A percentile compares a stretch with the other conserved stretches of the same genome.
phyloP scores from a whole-genome alignment of 2,888 invertebrate genomes.

The Apodemia duryi region DNA sequence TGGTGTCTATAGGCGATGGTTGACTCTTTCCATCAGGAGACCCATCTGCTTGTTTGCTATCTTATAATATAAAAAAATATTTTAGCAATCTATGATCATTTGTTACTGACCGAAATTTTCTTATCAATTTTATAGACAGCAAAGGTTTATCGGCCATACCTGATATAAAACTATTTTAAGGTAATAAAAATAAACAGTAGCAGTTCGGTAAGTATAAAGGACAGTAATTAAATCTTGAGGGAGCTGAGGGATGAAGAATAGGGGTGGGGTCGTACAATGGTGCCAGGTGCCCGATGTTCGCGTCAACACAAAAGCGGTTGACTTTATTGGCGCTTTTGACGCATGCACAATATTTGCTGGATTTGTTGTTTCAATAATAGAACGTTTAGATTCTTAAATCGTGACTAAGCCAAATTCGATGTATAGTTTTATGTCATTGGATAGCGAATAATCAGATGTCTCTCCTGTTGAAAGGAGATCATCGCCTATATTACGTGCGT shows the following conservation, averaged over 20 bases:
- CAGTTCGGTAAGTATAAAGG: conserved; percentile 24
- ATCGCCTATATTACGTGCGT: no score
- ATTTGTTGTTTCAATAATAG: background rate
- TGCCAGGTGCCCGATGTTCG: conserved; percentile 28
- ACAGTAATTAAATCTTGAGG: conserved; percentile 34
- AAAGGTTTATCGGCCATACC: background rate
- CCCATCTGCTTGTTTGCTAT: no score
- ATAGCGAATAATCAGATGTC: no score
- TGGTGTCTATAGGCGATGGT: no score
- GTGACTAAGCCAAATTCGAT: no score
- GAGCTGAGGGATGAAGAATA: conserved; percentile 20
- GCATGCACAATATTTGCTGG: conserved; percentile 25
- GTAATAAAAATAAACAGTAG: conserved; percentile 27
- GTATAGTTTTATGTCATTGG: no score
- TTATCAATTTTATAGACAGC: background rate
- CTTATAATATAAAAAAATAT: no score
- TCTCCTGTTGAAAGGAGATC: no score
- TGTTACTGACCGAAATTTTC: no score
- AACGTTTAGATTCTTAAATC: no score
- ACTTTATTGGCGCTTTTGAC: conserved; percentile 26
- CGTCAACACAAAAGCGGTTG: conserved; percentile 24
- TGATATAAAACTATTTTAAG: conserved; percentile 2
- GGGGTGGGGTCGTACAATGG: conserved; percentile 21
- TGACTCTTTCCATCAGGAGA: no score
- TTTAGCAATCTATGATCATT: no score